Conservation (phyloP, 2,113 vertebrate species). For the Hystrix cristata region DNA sequence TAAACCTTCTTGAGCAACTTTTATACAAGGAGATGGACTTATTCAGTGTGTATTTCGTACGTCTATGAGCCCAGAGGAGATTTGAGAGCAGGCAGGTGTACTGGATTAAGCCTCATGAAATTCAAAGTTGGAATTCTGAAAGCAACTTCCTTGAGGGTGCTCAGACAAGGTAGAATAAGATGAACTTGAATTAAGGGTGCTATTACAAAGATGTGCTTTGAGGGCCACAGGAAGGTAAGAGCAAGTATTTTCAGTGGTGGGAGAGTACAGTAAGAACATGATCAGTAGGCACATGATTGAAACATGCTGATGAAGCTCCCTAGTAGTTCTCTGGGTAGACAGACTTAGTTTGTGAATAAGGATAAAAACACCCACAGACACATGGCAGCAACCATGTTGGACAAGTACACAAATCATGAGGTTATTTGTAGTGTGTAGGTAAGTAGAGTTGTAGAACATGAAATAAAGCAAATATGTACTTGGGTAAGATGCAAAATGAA, state of each 20-base stretch:
- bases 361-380: background rate
- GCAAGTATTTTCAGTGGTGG: background rate
- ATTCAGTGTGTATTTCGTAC: background rate
- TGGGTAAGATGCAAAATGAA: background rate
- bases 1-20: background rate
- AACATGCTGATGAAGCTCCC: background rate
- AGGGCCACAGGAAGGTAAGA: conserved; percentile 37
- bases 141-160: background rate
- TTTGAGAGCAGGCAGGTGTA: conserved; percentile 54
- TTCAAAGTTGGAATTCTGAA: conserved; percentile 49
- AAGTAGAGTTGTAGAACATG: background rate
- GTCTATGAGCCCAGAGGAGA: conserved; percentile 39
- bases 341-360: conserved; percentile 42
- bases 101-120: conserved; percentile 66
- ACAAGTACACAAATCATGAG: background rate
- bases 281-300: background rate
- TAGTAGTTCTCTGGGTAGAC: background rate
- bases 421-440: background rate
- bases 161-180: conserved; percentile 42
- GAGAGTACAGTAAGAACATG: background rate
- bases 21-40: conserved; percentile 51
- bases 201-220: background rate
- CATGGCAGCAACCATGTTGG: background rate
- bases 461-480: background rate
- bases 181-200: conserved; percentile 35